Conservation (phyloP, 2,888 invertebrate genomes). For the Pammene aurita region DNA sequence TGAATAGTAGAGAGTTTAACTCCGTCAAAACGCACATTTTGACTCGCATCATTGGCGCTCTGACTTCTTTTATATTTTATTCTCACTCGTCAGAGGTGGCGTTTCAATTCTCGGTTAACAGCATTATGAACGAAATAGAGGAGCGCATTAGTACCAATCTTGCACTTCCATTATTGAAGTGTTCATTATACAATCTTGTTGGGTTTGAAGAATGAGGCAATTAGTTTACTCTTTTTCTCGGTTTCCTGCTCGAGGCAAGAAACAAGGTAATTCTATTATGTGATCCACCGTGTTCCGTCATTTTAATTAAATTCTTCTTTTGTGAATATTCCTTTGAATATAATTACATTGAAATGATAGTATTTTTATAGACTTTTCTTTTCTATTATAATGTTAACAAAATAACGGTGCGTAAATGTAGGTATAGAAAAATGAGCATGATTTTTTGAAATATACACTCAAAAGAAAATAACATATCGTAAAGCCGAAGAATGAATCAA, state of each 20-base stretch:
- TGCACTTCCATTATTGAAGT: neutral
- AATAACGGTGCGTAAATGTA: neutral
- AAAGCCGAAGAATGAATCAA: neutral
- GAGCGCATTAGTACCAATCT: neutral
- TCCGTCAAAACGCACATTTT: too few relatives aligned
- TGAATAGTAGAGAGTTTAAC: too few relatives aligned
- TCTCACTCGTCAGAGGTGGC: too few relatives aligned
- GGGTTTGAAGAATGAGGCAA: neutral
- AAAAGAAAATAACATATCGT: neutral
- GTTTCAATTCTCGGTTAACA: too few relatives aligned
- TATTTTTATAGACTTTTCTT: too few relatives aligned
- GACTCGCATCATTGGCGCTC: too few relatives aligned
- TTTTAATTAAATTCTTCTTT: conserved; percentile 2
- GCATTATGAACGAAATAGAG: neutral
- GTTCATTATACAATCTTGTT: conserved; percentile 7
- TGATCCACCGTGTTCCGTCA: neutral
- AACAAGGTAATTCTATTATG: conserved; percentile 16
- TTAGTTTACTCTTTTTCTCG: neutral
- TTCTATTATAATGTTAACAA: too few relatives aligned
- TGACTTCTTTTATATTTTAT: too few relatives aligned
- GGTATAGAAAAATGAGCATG: neutral
- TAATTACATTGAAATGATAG: too few relatives aligned
- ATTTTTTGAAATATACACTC: neutral
- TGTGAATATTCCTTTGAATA: too few relatives aligned
- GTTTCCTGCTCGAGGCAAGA: neutral